Base-by-base conservation (phyloP, 2,888 invertebrate species). In the Temnothorax ravouxi region DNA sequence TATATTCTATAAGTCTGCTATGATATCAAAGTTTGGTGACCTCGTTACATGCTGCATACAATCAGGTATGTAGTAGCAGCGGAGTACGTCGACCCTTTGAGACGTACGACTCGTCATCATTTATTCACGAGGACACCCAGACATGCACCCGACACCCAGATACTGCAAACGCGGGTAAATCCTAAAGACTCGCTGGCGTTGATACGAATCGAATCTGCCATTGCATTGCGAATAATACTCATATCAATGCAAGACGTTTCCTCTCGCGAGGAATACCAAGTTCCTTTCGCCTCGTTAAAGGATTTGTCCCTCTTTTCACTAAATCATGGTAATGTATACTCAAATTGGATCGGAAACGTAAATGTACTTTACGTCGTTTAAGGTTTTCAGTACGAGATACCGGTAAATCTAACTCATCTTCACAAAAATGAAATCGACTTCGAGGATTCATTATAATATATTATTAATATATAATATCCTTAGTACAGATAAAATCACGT, bases 71-170 rank as follows among this genome's bases (percentile, higher is more conserved):
- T 69, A 59, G 79, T 59, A 41, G 18, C 71, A 15, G 29, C 41
- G 9, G 41, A 75, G 81, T 75, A 38, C 81, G 4, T 81, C 75
- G 81, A 81, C 81, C 81, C 62, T 81, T 75, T 62, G 52, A 81
- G 75, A 54, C 74, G 8, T 81, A 81, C 50, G 52, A 52, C 52
- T 64, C 62, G 62, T 81, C 74, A 75, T 81, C 75, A 62, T 75
- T 81, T 81, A 81, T 81, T 81, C 81, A 81, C 72, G 75, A 74
- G 75, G 44, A 81, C 79, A 80, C 79, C n/a, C n/a, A n/a, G n/a
- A n/a, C n/a, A n/a, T n/a, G n/a, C n/a, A n/a, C n/a, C n/a, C n/a
- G n/a, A n/a, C n/a, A n/a, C n/a, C 72, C 79, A 72, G 79, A 72
- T 80, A 80, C 59, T 56, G 77, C 54, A 34, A 77, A 69, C 47